These are phyloP conservation scores for Australoheros scitulus DNA, from an alignment of 2,113 vertebrate genomes.

Conservation along the genomic window DNA sequence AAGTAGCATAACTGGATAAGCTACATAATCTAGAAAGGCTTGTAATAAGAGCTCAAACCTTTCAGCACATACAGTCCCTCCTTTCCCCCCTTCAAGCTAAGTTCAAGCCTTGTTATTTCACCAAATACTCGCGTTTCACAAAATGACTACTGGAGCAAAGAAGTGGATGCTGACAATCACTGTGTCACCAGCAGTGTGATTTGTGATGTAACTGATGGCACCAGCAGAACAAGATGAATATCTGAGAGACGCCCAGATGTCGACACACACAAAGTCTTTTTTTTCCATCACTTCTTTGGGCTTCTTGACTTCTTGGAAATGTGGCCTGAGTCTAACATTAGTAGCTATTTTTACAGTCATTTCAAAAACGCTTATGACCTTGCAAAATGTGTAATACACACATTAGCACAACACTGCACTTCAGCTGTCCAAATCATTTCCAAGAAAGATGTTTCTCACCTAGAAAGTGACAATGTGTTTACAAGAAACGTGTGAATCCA, in stretches of 20 bases:
- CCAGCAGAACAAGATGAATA: neutral
- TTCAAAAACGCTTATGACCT: neutral
- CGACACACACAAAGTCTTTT: neutral
- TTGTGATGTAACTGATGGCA: neutral
- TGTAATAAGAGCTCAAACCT: conserved; percentile 17
- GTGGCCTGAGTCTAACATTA: neutral
- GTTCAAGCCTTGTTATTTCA: neutral
- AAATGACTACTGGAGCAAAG: neutral
- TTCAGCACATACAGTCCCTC: conserved; percentile 26
- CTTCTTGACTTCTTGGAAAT: neutral
- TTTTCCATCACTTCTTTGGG: neutral
- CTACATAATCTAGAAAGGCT: conserved; percentile 51
- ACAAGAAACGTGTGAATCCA: neutral
- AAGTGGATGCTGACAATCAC: neutral
- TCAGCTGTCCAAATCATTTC: neutral
- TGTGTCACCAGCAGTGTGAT: neutral
- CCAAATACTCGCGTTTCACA: neutral
- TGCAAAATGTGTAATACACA: neutral
- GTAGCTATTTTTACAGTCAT: neutral
- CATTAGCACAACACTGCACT: neutral
- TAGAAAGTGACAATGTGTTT: neutral
- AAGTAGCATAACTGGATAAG: conserved; percentile 39
- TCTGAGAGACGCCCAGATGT: neutral
- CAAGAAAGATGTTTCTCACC: neutral
- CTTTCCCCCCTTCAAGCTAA: neutral